Evolutionary conservation across 2,888 invertebrate genomes (phyloP).

Genomic region (Melitaea athalia): DNA sequence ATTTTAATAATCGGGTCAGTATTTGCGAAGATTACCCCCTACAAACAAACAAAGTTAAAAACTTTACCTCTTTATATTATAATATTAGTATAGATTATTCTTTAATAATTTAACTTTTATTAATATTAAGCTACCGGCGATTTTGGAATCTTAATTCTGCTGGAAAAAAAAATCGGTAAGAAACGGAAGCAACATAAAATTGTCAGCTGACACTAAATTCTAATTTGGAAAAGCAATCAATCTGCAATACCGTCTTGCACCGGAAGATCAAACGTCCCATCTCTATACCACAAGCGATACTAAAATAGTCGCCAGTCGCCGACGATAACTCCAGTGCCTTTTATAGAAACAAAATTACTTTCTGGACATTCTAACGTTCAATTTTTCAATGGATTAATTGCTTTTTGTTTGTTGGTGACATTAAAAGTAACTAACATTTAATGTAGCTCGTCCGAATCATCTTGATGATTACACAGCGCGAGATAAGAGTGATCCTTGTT

Average conservation of each 20-base stretch:
- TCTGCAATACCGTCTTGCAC: background rate
- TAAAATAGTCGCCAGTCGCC: slow-evolving; percentile 39
- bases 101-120: no score
- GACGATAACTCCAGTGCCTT: slow-evolving; percentile 49
- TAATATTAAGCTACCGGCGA: no score
- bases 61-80: no score
- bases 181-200: no score
- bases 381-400: slow-evolving; percentile 47
- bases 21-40: no score
- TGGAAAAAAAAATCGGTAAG: no score
- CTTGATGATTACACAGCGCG: slow-evolving; percentile 12
- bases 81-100: no score
- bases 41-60: no score
- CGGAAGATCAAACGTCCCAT: background rate
- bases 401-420: slow-evolving; percentile 40
- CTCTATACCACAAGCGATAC: slow-evolving; percentile 38
- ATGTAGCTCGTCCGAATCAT: slow-evolving; percentile 9
- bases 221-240: background rate
- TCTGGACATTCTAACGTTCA: slow-evolving; percentile 49
- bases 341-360: slow-evolving; percentile 59
- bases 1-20: no score
- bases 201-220: background rate
- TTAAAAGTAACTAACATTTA: background rate
- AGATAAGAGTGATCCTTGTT: slow-evolving; percentile 27
- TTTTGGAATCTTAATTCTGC: no score